Conservation (phyloP, 2,113 vertebrate genomes). For the Calypte anna region DNA sequence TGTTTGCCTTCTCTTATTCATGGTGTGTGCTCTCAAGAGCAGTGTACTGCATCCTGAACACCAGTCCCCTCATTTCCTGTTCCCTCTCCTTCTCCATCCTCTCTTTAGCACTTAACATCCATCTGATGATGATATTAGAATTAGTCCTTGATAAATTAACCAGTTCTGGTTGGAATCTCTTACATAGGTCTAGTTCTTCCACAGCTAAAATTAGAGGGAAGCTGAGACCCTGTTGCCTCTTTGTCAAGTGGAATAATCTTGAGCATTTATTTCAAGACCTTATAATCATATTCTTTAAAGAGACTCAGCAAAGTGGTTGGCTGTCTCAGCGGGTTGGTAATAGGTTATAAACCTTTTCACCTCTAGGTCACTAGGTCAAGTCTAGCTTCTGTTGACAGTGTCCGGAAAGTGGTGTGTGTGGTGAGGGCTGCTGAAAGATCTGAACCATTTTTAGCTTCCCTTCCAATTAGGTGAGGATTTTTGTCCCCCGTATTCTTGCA, state of each 20-base stretch:
- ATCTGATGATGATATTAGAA: background rate
- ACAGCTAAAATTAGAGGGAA: background rate
- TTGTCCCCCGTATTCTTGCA: background rate
- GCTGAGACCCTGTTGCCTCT: background rate
- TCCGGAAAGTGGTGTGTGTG: background rate
- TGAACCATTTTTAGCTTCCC: background rate
- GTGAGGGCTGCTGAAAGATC: background rate
- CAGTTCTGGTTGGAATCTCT: background rate
- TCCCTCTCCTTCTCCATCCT: background rate
- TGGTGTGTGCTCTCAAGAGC: background rate
- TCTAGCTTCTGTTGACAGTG: background rate
- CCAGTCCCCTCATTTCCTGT: background rate
- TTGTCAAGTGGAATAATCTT: background rate
- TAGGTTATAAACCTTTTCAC: background rate
- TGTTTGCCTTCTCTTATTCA: background rate
- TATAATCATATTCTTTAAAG: background rate
- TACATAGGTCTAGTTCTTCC: background rate
- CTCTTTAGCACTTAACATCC: background rate
- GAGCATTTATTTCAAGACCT: background rate
- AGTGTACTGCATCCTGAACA: background rate
- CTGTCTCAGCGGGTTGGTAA: background rate
- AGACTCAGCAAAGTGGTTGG: background rate
- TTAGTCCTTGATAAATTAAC: background rate
- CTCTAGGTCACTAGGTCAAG: background rate
- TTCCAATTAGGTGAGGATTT: fast-evolving